phyloP scores from a whole-genome alignment of 2,888 invertebrate species.

The Cecidostiba fungosa region DNA sequence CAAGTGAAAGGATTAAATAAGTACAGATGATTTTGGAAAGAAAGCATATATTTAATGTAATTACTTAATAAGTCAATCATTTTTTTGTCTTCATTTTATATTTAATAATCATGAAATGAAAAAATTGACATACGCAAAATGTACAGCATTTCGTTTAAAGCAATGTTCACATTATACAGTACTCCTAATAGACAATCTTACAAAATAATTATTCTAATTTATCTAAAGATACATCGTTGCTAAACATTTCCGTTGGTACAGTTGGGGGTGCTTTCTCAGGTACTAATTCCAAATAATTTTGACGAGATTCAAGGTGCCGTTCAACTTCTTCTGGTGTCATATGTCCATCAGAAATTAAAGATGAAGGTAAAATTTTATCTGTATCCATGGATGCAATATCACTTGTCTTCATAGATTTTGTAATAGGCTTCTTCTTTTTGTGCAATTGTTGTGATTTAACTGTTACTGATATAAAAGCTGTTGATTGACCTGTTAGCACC shows the following conservation, averaged over 20 bases:
- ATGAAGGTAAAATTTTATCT: slow-evolving; percentile 81
- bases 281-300: slow-evolving; percentile 89
- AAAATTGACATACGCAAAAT: no score
- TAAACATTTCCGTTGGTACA: slow-evolving; percentile 96
- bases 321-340: slow-evolving; percentile 96
- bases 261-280: slow-evolving; percentile 94
- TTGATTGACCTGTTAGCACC: background rate
- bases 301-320: slow-evolving; percentile 92
- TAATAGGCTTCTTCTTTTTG: slow-evolving; percentile 33
- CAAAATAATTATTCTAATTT: slow-evolving; percentile 82
- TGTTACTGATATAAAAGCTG: background rate
- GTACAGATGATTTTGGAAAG: no score
- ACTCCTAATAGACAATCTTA: no score
- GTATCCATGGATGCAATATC: slow-evolving; percentile 74
- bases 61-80: no score
- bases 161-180: no score
- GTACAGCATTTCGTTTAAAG: no score
- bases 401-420: background rate
- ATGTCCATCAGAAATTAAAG: slow-evolving; percentile 88
- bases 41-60: no score
- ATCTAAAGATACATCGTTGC: slow-evolving; percentile 94
- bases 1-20: no score
- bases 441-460: slow-evolving; percentile 25
- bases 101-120: no score
- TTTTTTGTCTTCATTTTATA: no score